Percentiles rank a stretch among this genome's conserved stretches.
Conservation (phyloP, 2,797 vertebrate genomes). For the Centropyge bicolor region DNA sequence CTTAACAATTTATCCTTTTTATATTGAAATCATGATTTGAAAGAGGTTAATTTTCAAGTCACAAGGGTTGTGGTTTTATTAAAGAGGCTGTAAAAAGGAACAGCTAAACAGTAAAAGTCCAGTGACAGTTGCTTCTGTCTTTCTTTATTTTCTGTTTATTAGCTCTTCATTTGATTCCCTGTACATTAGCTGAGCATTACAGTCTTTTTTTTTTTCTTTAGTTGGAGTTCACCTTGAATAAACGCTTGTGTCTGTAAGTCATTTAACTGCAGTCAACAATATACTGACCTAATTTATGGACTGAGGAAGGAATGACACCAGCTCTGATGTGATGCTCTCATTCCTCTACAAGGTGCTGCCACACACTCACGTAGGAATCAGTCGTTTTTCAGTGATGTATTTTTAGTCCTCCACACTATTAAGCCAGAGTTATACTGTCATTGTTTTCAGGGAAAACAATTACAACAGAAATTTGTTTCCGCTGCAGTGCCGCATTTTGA, state of each 20-base stretch:
- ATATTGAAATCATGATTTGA: not conserved
- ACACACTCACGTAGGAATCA: not conserved
- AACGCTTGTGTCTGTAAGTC: not conserved
- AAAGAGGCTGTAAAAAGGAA: not conserved
- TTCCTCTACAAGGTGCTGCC: not conserved
- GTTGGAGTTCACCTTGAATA: not conserved
- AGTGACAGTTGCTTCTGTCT: too few relatives aligned
- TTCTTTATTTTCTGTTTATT: too few relatives aligned
- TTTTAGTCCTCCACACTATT: slow-evolving; percentile 23
- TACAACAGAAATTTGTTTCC: slow-evolving; percentile 63
- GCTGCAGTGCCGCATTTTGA: slow-evolving; percentile 52
- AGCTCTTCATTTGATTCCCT: not conserved
- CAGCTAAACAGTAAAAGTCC: not conserved
- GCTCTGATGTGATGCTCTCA: not conserved
- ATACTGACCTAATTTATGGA: not conserved
- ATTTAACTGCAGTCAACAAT: not conserved
- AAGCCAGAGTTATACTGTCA: slow-evolving; percentile 24
- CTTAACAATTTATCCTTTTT: not conserved
- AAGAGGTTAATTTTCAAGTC: not conserved
- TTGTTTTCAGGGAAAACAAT: slow-evolving; percentile 60
- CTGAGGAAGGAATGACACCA: not conserved
- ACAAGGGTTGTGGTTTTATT: not conserved
- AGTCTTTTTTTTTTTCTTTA: not conserved
- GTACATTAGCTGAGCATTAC: not conserved
- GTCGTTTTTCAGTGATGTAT: slow-evolving; percentile 7